Conservation (phyloP, 2,797 vertebrate genomes). For the Galagoides demidoff region DNA sequence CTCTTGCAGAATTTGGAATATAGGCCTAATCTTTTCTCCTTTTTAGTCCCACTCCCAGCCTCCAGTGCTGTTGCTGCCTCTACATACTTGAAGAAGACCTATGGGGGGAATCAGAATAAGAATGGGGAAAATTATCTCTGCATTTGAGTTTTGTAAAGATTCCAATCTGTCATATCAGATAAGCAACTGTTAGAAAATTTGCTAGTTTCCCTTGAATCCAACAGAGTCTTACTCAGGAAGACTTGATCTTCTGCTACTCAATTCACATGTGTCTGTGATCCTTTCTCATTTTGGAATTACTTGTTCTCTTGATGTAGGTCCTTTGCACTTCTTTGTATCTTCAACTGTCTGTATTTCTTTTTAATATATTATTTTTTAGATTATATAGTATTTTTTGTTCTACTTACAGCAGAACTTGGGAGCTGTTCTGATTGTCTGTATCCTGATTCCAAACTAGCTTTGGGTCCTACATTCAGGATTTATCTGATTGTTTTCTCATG, state of each 20-base stretch:
- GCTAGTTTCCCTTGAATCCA: background rate
- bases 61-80: background rate
- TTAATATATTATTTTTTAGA: slow-evolving; percentile 2
- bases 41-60: background rate
- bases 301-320: background rate
- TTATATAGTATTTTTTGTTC: background rate
- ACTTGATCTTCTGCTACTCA: background rate
- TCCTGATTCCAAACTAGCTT: slow-evolving; percentile 17
- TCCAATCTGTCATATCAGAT: background rate
- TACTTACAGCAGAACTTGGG: background rate
- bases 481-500: slow-evolving; percentile 36
- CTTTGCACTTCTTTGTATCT: background rate
- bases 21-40: background rate
- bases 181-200: background rate
- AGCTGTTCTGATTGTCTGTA: background rate
- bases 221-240: background rate
- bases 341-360: slow-evolving; percentile 25
- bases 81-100: background rate
- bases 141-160: background rate
- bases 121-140: background rate
- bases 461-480: background rate
- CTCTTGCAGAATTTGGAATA: background rate
- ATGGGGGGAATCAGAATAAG: background rate
- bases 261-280: background rate
- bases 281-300: background rate